Percentiles rank a stretch among this genome's conserved stretches.
Evolutionary conservation across 2,888 invertebrate species (phyloP).

Genomic region (Agrotis puta): DNA sequence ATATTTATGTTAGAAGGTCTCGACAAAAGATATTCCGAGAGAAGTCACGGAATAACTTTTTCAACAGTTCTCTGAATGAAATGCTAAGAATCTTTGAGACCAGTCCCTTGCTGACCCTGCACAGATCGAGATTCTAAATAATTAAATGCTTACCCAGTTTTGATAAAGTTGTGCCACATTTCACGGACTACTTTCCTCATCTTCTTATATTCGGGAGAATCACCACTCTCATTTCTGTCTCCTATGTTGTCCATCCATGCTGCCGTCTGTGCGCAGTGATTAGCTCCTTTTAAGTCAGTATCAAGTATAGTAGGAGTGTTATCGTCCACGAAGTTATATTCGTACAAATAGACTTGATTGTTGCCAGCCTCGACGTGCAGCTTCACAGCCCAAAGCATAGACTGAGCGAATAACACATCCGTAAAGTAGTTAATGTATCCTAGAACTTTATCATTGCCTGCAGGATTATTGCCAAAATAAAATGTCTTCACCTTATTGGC

Average conservation of each 20-base stretch:
- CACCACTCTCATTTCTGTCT: neutral
- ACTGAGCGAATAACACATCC: conserved; percentile 67
- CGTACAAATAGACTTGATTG: conserved; percentile 74
- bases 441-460: conserved; percentile 64
- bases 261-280: conserved; percentile 70
- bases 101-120: too few relatives aligned
- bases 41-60: too few relatives aligned
- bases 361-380: conserved; percentile 72
- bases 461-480: conserved; percentile 70
- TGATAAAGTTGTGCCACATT: conserved; percentile 71
- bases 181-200: conserved; percentile 64
- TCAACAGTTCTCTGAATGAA: too few relatives aligned
- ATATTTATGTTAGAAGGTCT: too few relatives aligned
- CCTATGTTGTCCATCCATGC: conserved; percentile 59
- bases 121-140: too few relatives aligned
- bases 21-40: too few relatives aligned
- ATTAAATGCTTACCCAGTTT: conserved; percentile 17
- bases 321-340: conserved; percentile 70
- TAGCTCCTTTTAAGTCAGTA: conserved; percentile 66
- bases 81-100: too few relatives aligned
- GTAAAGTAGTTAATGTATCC: conserved; percentile 70
- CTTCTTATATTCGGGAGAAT: conserved; percentile 60
- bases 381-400: conserved; percentile 67
- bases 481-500: conserved; percentile 69
- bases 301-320: conserved; percentile 60